Percentiles rank a stretch among this genome's conserved stretches.
These are phyloP conservation scores for Caenorhabditis briggsae DNA, from an alignment of 1,140 invertebrate species.

Conservation along the genomic window DNA sequence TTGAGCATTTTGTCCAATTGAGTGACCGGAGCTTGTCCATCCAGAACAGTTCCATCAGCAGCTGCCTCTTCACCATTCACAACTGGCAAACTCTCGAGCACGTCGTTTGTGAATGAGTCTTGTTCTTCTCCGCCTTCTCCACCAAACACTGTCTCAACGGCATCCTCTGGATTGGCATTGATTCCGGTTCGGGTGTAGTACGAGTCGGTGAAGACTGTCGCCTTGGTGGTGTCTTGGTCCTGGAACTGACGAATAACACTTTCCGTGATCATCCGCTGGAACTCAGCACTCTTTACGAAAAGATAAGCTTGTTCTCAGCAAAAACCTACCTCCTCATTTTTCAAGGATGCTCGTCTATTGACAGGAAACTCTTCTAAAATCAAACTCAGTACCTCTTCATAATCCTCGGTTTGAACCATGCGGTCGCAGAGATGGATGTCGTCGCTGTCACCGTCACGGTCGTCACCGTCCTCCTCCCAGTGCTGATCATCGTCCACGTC, in stretches of 20 bases:
- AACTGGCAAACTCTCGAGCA: not conserved
- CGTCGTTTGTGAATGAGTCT: not conserved
- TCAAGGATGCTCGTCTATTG: not conserved
- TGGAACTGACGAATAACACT: not conserved
- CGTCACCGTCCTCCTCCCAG: not conserved
- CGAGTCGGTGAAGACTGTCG: not conserved
- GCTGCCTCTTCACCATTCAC: not conserved
- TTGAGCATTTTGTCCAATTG: constrained; percentile 3
- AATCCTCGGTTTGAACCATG: constrained; percentile 11
- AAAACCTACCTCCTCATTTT: not conserved
- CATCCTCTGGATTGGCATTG: not conserved
- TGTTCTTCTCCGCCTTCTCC: not conserved
- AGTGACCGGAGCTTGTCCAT: not conserved
- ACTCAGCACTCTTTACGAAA: not conserved
- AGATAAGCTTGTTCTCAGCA: not conserved
- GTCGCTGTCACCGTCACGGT: not conserved
- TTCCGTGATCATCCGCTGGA: not conserved
- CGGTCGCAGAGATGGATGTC: not conserved
- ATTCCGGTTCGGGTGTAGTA: constrained; percentile 11
- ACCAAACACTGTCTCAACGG: not conserved
- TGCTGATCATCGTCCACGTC: not conserved
- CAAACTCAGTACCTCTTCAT: not conserved
- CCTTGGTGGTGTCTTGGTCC: not conserved
- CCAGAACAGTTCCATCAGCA: not conserved
- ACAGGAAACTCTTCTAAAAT: not conserved